A percentile compares a stretch with the other conserved stretches of the same genome.
These are phyloP conservation scores for Okapia johnstoni DNA, from an alignment of 2,113 vertebrate species.

Conservation along the genomic window DNA sequence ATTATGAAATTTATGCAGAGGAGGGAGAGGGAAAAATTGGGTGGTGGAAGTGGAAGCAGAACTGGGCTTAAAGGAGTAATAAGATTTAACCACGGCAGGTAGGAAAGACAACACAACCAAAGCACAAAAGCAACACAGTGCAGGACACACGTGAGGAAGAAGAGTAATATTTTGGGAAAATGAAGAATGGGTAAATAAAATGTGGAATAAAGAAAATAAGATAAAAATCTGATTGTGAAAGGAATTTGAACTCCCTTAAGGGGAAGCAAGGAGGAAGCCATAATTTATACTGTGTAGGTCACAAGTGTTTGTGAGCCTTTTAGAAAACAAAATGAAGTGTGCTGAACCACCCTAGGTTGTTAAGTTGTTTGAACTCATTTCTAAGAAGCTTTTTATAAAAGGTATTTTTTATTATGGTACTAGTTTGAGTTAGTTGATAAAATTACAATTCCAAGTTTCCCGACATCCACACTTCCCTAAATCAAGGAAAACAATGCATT, in stretches of 20 bases:
- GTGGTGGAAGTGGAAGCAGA: background rate
- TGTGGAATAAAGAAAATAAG: background rate
- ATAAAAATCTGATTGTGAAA: background rate
- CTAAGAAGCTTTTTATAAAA: background rate
- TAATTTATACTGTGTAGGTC: background rate
- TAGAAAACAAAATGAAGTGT: constrained; percentile 11
- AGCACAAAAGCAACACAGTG: background rate
- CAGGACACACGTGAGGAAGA: background rate
- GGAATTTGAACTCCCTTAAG: background rate
- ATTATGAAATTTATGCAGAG: background rate
- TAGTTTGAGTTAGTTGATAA: background rate
- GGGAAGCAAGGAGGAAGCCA: background rate
- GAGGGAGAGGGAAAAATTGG: background rate
- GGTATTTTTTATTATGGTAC: background rate
- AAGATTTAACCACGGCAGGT: background rate
- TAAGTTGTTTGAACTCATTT: background rate
- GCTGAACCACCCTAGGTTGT: background rate
- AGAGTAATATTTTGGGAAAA: background rate
- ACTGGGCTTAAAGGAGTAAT: background rate
- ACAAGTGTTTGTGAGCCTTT: background rate
- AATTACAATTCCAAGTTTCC: background rate
- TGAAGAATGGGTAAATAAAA: background rate
- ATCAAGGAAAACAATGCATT: background rate
- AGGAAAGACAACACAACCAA: background rate
- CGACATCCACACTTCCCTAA: background rate